A percentile compares a stretch with the other conserved stretches of the same genome.
Evolutionary conservation across 2,113 vertebrate genomes (phyloP).

Genomic region (Anseranas semipalmata): DNA sequence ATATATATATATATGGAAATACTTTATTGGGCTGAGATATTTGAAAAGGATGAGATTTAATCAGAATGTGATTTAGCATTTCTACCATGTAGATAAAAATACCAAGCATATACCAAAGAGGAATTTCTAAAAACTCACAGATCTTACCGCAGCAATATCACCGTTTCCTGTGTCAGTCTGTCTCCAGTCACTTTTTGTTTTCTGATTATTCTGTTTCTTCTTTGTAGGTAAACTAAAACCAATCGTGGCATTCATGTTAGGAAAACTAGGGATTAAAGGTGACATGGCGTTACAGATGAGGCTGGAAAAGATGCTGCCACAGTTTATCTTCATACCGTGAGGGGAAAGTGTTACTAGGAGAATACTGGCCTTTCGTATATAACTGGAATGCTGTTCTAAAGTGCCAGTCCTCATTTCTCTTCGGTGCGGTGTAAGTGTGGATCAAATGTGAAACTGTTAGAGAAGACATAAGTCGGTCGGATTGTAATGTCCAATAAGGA

Average conservation of each 20-base stretch:
- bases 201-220: neutral
- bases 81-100: neutral
- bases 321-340: slow-evolving; percentile 77
- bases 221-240: slow-evolving; percentile 83
- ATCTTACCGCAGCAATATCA: neutral
- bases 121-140: neutral
- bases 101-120: neutral
- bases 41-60: neutral
- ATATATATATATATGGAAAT: neutral
- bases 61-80: neutral
- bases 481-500: neutral
- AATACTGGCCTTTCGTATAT: neutral
- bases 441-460: neutral
- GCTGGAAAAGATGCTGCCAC: slow-evolving; percentile 84
- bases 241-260: slow-evolving; percentile 84
- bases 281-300: slow-evolving; percentile 83
- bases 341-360: neutral
- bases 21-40: neutral
- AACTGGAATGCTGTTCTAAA: slow-evolving; percentile 16
- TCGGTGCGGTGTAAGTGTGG: neutral
- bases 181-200: neutral
- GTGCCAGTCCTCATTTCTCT: neutral
- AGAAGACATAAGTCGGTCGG: neutral
- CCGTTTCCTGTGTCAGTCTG: neutral
- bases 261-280: slow-evolving; percentile 84